Evolutionary conservation across 2,888 invertebrate species (phyloP).

Genomic region (Dusona sp.): DNA sequence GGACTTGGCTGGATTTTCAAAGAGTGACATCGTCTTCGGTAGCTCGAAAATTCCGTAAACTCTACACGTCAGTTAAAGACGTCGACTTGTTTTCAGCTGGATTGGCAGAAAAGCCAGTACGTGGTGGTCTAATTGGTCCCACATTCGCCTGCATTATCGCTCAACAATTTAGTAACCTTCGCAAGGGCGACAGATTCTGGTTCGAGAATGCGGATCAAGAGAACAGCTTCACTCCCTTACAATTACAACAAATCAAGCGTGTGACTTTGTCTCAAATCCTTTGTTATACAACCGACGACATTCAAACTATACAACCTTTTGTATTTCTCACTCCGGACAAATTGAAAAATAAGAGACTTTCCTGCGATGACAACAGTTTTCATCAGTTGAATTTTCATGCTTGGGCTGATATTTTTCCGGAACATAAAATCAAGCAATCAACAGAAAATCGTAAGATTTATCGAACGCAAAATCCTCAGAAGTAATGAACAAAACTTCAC

Average conservation of each 20-base stretch:
- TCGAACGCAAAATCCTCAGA: not conserved
- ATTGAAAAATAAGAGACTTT: conserved; percentile 87
- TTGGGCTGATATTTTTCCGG: conserved; percentile 86
- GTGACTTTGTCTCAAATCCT: conserved; percentile 90
- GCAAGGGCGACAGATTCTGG: conserved; percentile 93
- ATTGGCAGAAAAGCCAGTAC: conserved; percentile 92
- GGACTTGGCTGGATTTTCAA: conserved; percentile 90
- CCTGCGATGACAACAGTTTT: conserved; percentile 86
- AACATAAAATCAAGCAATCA: not conserved
- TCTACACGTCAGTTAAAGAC: conserved; percentile 90
- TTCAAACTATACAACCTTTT: conserved; percentile 90
- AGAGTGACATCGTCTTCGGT: conserved; percentile 89
- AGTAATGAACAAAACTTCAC: not conserved
- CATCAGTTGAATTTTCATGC: conserved; percentile 87
- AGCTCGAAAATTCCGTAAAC: conserved; percentile 87
- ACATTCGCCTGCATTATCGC: conserved; percentile 95
- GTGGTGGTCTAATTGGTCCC: conserved; percentile 93
- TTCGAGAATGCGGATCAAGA: conserved; percentile 91
- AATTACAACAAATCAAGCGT: conserved; percentile 90
- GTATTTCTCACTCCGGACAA: conserved; percentile 88
- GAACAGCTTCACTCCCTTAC: conserved; percentile 91
- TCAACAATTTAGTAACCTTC: conserved; percentile 92
- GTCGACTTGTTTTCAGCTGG: conserved; percentile 94
- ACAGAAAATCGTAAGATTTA: not conserved
- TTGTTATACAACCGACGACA: conserved; percentile 88